Percentiles rank a stretch among this genome's conserved stretches.
Conservation (phyloP, 2,113 vertebrate species). For the Echinops telfairi region DNA sequence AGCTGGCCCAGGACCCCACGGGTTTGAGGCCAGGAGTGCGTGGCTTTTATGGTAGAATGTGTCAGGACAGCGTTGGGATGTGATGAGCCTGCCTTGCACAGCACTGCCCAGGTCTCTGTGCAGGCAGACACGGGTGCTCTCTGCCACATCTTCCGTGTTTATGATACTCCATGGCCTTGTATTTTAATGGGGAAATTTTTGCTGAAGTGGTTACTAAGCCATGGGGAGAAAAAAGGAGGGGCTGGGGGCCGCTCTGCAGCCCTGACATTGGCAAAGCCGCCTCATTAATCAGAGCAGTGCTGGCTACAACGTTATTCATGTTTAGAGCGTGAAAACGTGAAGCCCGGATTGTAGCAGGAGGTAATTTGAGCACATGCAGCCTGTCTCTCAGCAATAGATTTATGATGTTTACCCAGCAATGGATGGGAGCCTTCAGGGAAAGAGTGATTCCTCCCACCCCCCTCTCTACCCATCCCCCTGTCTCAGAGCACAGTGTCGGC, state of each 20-base stretch:
- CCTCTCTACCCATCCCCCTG: background rate
- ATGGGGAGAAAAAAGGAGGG: background rate
- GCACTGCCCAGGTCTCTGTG: background rate
- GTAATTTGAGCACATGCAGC: constrained; percentile 70
- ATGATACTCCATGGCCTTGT: constrained; percentile 69
- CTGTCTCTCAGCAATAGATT: constrained; percentile 74
- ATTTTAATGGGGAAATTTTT: constrained; percentile 73
- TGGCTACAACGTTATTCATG: constrained; percentile 49
- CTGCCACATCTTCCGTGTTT: constrained; percentile 70
- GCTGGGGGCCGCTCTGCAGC: background rate
- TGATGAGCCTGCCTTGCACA: background rate
- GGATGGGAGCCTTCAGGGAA: constrained; percentile 66
- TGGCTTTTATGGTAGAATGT: background rate
- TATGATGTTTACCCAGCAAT: constrained; percentile 79
- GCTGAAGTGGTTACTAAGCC: constrained; percentile 76
- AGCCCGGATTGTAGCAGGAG: constrained; percentile 74
- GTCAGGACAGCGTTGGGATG: background rate
- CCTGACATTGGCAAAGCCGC: constrained; percentile 58
- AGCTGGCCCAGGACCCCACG: background rate
- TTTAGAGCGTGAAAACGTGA: constrained; percentile 67
- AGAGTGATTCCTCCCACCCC: constrained; percentile 10
- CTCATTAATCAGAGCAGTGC: constrained; percentile 74
- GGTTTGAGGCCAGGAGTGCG: background rate
- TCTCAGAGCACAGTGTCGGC: constrained; percentile 64
- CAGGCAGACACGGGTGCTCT: constrained; percentile 31